Evolutionary conservation across 2,113 vertebrate genomes (phyloP).

Genomic region (Ageneiosus marmoratus): DNA sequence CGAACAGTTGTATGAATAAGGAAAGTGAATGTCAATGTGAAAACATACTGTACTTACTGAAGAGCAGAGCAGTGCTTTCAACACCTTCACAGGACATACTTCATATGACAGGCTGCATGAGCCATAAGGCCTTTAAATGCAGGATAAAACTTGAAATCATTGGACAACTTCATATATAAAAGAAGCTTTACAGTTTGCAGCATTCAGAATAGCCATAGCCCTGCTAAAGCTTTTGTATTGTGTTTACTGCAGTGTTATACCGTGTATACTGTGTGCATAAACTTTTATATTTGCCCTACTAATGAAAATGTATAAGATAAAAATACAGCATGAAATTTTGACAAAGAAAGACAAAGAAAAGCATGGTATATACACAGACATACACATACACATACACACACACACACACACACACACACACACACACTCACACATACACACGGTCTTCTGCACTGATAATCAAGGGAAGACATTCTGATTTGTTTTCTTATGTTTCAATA

Average conservation of each 20-base stretch:
- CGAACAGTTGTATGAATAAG: neutral
- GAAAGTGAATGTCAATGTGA: neutral
- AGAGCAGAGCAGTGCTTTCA: neutral
- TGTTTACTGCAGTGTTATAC: neutral
- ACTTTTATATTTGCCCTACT: neutral
- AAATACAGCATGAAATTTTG: no score
- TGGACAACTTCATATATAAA: neutral
- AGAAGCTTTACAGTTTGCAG: neutral
- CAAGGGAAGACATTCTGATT: neutral
- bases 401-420: neutral
- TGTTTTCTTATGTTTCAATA: neutral
- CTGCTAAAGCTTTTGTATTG: neutral
- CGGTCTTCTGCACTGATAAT: no score
- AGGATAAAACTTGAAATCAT: neutral
- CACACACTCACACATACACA: neutral
- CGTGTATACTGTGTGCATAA: neutral
- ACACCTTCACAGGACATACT: neutral
- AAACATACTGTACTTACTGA: neutral
- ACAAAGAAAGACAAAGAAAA: no score
- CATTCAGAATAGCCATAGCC: neutral
- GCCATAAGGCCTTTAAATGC: neutral
- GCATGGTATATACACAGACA: neutral
- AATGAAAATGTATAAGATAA: neutral
- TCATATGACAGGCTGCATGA: neutral
- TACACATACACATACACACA: neutral